Base-by-base conservation (phyloP, 2,797 vertebrate species). In the Microctenopoma stevenorrisi region DNA sequence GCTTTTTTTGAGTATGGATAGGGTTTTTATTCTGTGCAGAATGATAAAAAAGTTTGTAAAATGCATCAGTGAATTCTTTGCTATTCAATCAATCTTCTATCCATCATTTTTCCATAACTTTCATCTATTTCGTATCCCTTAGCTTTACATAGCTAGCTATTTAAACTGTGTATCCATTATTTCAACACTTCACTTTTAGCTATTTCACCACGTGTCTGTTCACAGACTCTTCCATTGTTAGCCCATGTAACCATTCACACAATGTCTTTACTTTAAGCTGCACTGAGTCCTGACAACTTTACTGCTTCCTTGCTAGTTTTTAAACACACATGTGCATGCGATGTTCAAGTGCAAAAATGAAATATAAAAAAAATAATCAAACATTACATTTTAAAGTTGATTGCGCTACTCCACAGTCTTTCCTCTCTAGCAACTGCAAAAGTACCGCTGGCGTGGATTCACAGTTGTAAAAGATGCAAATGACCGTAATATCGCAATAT, bases 401-500 rank as follows among this genome's bases (percentile, higher is more conserved):
- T 46, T 46, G 44, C 3, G 44, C 16, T 4, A 12, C 35, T 75
- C 16, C 14, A 50, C 4, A 33, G 11, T 15, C 10, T 44, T 57
- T 55, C 11, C 40, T 6, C 38, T 15, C 1, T 55, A 66, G 63
- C 52, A 62, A 8, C 37, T 44, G 46, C 67, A 59, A 13, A 52
- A 3, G 14, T 25, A 33, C 22, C 10, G 16, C 71, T 15, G 14
- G 4, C 49, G 57, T 16, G 11, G 26, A 65, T 47, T 40, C 11
- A 30, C 51, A 68, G 53, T 42, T 60, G 22, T 38, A 12, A 78
- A 54, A 37, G 18, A 22, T 11, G 8, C 1, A 69, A 42, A n/a
- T 11, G 7, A 7, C 38, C 30, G 63, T 46, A 64, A 64, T 50
- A 61, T 68, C 28, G 53, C 65, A 76, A 58, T 52, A 69, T 50